These are phyloP conservation scores for Monarcha castaneiventris DNA, from an alignment of 2,113 vertebrate genomes.

Conservation along the genomic window DNA sequence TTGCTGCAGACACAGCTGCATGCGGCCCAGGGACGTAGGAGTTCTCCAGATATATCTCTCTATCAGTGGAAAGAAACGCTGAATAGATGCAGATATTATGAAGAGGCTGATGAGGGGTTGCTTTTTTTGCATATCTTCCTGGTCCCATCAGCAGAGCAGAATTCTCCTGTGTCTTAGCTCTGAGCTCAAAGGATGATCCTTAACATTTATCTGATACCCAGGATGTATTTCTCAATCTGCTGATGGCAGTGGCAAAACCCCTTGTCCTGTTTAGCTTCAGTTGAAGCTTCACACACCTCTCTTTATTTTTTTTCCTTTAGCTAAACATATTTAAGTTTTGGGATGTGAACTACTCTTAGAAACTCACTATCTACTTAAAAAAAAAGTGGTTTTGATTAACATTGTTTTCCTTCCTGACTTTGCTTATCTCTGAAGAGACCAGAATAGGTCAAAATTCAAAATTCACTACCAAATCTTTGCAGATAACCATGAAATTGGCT, in stretches of 20 bases:
- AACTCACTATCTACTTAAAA: background rate
- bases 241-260: background rate
- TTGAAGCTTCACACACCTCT: background rate
- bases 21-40: background rate
- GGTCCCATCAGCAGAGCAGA: background rate
- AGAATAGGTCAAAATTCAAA: background rate
- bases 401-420: background rate
- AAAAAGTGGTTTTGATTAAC: background rate
- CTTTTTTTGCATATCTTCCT: background rate
- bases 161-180: background rate
- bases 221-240: background rate
- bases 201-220: background rate
- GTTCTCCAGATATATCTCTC: background rate
- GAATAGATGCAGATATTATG: background rate
- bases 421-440: background rate
- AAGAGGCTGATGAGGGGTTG: background rate
- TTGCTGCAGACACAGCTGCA: constrained; percentile 8
- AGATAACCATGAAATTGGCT: background rate
- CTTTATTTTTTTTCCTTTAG: background rate
- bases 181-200: background rate
- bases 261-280: background rate
- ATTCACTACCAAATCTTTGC: background rate
- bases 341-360: background rate
- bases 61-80: background rate
- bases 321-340: background rate